Evolutionary conservation across 2,888 invertebrate species (phyloP).

Genomic region (Drosophila nr. perissopoda): DNA sequence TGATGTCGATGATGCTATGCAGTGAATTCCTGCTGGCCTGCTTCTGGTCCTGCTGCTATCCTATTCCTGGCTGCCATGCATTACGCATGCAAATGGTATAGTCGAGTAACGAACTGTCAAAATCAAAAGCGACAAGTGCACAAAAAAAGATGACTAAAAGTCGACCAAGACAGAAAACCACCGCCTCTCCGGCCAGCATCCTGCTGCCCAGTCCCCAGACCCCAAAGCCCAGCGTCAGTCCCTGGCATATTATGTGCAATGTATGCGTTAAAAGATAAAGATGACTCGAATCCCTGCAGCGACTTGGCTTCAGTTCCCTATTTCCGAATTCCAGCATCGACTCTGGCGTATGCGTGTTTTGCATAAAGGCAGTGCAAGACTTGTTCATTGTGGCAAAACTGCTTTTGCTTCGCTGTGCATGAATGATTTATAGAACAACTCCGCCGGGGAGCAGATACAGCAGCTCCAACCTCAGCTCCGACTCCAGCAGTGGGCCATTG

Average conservation of each 20-base stretch:
- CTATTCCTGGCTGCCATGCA: slow-evolving; percentile 37
- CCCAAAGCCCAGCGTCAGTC: slow-evolving; percentile 3
- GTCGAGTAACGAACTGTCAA: slow-evolving; percentile 81
- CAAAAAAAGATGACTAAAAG: slow-evolving; percentile 45
- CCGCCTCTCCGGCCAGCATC: neutral
- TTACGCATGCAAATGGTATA: slow-evolving; percentile 80
- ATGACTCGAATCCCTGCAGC: slow-evolving; percentile 49
- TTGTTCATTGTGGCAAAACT: slow-evolving; percentile 60
- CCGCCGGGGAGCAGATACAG: slow-evolving; percentile 21
- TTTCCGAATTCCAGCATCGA: neutral
- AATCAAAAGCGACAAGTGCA: slow-evolving; percentile 67
- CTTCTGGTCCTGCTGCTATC: slow-evolving; percentile 11
- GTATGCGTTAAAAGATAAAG: slow-evolving; percentile 61
- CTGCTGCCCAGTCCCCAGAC: slow-evolving; percentile 11
- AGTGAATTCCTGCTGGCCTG: slow-evolving; percentile 20
- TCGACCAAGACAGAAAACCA: slow-evolving; percentile 26
- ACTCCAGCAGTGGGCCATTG: slow-evolving; percentile 28
- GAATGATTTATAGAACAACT: slow-evolving; percentile 74
- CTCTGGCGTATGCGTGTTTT: slow-evolving; percentile 51
- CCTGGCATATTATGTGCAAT: slow-evolving; percentile 65
- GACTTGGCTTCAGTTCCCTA: slow-evolving; percentile 35
- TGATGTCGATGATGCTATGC: slow-evolving; percentile 33
- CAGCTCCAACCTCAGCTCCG: slow-evolving; percentile 16
- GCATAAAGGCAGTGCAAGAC: slow-evolving; percentile 53
- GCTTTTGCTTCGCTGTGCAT: slow-evolving; percentile 69